phyloP scores from a whole-genome alignment of 2,113 vertebrate genomes.

The Passer montanus region DNA sequence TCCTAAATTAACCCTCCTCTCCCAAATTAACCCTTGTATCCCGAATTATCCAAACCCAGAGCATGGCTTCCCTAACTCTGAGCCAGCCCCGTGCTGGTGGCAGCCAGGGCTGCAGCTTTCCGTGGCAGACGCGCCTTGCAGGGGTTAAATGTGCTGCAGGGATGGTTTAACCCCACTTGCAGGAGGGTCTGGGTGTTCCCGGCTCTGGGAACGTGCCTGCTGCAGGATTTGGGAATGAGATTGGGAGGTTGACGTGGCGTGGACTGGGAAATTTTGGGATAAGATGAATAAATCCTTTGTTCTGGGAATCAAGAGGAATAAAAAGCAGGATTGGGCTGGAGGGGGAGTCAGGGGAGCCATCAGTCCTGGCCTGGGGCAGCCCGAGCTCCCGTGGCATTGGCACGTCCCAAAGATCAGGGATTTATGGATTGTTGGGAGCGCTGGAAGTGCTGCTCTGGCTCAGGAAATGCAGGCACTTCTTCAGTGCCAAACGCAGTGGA shows the following conservation, averaged over 20 bases:
- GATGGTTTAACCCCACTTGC: background rate
- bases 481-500: background rate
- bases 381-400: background rate
- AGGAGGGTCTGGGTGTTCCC: background rate
- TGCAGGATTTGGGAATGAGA: background rate
- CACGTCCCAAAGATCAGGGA: background rate
- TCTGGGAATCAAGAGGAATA: background rate
- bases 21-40: background rate
- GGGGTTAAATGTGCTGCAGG: background rate
- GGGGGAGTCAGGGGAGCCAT: background rate
- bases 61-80: background rate
- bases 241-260: background rate
- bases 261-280: background rate
- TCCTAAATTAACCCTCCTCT: background rate
- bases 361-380: background rate
- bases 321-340: background rate
- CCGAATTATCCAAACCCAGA: background rate
- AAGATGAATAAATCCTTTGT: slow-evolving; percentile 24
- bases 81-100: background rate
- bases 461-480: background rate
- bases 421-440: background rate
- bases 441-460: background rate
- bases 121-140: background rate
- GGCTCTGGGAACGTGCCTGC: background rate
- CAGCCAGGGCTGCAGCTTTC: background rate